A percentile compares a stretch with the other conserved stretches of the same genome.
These are phyloP conservation scores for Thelaira solivaga DNA, from an alignment of 2,888 invertebrate genomes.

Conservation along the genomic window DNA sequence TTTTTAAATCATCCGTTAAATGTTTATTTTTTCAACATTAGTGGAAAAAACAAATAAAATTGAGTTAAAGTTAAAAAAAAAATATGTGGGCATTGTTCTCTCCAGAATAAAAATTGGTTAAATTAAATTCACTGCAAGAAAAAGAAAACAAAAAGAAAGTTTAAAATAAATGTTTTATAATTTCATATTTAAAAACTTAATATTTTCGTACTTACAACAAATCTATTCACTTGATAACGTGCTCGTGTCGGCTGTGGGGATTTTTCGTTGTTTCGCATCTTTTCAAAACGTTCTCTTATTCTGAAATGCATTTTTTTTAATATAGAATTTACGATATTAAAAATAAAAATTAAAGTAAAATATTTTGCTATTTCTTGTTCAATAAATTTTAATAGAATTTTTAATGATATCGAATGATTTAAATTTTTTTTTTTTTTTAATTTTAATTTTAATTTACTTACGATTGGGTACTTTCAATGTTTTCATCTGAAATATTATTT, in stretches of 20 bases:
- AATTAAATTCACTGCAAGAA: too few species aligned
- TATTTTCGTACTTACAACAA: conserved; percentile 93
- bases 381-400: too few species aligned
- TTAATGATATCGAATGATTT: too few species aligned
- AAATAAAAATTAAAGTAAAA: background rate
- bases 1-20: too few species aligned
- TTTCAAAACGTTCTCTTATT: conserved; percentile 92
- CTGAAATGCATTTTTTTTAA: conserved; percentile 76
- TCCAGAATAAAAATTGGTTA: too few species aligned
- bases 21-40: background rate
- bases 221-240: conserved; percentile 89
- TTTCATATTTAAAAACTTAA: background rate
- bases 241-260: conserved; percentile 77
- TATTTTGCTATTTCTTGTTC: background rate
- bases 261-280: conserved; percentile 82
- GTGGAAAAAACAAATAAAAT: background rate
- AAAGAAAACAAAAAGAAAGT: too few species aligned
- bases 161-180: too few species aligned
- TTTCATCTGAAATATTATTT: conserved; percentile 80
- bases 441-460: conserved; percentile 74
- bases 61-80: background rate
- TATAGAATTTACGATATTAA: background rate
- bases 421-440: too few species aligned
- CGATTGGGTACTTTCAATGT: conserved; percentile 91
- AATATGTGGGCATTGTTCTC: too few species aligned